Evolutionary conservation across 2,888 invertebrate species (phyloP), one percentile per base, ranked within the genome.

Genomic region (Callyntrura guangdongensis): DNA sequence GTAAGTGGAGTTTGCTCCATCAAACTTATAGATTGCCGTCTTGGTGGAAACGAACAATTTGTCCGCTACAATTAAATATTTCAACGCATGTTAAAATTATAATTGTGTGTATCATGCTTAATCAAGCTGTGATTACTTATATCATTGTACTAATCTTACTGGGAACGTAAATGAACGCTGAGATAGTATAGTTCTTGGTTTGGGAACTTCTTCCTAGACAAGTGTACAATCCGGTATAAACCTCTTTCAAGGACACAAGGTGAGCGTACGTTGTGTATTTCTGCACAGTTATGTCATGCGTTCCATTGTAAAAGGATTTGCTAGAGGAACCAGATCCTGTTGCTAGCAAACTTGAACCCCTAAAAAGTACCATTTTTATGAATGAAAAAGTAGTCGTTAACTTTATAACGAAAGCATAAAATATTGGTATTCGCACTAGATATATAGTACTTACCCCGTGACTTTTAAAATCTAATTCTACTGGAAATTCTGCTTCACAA

Each of bases 401-500:
- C n/a, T n/a, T n/a, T n/a, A n/a, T n/a, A n/a, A n/a, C n/a, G n/a
- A n/a, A n/a, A n/a, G n/a, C n/a, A n/a, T n/a, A n/a, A n/a, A n/a
- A n/a, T n/a, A n/a, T n/a, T n/a, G n/a, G n/a, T n/a, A n/a, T n/a
- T n/a, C n/a, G n/a, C n/a, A n/a, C n/a, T n/a, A n/a, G n/a, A n/a
- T n/a, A n/a, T n/a, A n/a, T n/a, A n/a, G n/a, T n/a, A n/a, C 79
- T 88, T 74, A 89, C 89, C 9, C 61, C 61, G 56, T 89, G 61
- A 14, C 89, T 84, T 0, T 77, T 53, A 49, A 83, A 85, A 45
- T 61, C 56, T n/a, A 89, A 56, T 59, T 89, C 53, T 0, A 85
- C 84, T 0, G 89, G 64, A 56, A 49, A 89, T 2, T 89, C 74
- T 14, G 84, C 89, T 47, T 89, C 89, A 25, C 89, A 89, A 69